Conservation (phyloP, 2,888 invertebrate species). For the Xestobium rufovillosum region DNA sequence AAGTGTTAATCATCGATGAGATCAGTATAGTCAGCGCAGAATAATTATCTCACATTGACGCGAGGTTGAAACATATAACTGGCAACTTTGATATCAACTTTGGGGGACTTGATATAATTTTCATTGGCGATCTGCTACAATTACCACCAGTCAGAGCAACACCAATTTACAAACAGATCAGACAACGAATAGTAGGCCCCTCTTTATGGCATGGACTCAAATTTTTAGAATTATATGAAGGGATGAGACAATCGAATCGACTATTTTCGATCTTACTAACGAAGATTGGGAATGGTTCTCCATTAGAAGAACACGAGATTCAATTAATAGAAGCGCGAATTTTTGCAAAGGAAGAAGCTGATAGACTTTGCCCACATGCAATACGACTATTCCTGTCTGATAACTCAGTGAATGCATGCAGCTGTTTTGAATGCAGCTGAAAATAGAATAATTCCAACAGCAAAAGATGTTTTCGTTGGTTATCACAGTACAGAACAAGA, state of each 20-base stretch:
- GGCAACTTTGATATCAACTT: too few relatives aligned
- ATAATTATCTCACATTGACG: conserved; percentile 11
- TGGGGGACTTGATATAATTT: conserved; percentile 33
- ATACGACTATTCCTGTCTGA: too few relatives aligned
- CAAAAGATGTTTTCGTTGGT: too few relatives aligned
- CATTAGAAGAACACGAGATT: neutral
- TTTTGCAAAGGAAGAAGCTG: too few relatives aligned
- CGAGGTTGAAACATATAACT: conserved; percentile 15
- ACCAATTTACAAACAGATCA: conserved; percentile 21
- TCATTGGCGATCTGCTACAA: conserved; percentile 36
- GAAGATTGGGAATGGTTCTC: conserved; percentile 11
- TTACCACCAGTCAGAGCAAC: conserved; percentile 33
- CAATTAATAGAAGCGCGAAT: conserved; percentile 3
- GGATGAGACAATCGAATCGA: conserved; percentile 33
- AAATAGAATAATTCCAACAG: too few relatives aligned
- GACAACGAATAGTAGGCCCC: conserved; percentile 7
- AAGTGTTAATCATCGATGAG: conserved; percentile 34
- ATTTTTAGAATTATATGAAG: conserved; percentile 30
- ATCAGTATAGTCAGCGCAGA: conserved; percentile 18
- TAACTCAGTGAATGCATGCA: too few relatives aligned
- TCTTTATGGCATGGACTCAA: conserved; percentile 30
- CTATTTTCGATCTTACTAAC: conserved; percentile 27
- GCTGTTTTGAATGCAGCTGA: too few relatives aligned
- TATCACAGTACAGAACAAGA: too few relatives aligned
- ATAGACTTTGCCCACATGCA: too few relatives aligned